Base-by-base conservation (phyloP, 2,113 vertebrate species). In the Muscicapa adusta region DNA sequence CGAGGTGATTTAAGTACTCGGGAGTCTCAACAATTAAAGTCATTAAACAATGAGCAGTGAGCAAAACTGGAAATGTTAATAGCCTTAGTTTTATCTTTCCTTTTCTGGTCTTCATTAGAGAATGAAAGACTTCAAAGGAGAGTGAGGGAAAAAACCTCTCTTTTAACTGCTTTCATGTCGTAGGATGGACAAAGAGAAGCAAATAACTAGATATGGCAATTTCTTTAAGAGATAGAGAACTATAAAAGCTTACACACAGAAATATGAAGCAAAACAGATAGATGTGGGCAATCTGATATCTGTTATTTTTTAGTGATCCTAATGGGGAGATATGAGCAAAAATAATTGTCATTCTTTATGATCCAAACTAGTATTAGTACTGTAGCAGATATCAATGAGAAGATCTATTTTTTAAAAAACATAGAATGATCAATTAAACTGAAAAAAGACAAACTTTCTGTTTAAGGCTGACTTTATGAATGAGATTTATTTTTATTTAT, bases 1-100 rank as follows among this genome's bases (percentile, higher is more conserved):
- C 0, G 88, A 95, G 94, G 94, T 94, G 96, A 86, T 96, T 96
- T 96, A 91, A 92, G 89, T 79, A 75, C 65, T 95, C 3, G 1
- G 72, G 93, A 95, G 88, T 79, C 67, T 96, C 74, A 80, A 93
- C 94, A 94, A 95, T 96, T 96, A 92, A 96, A 97, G 82, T 85
- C 65, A 56, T 93, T 88, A 91, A 86, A 94, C 68, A 94, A 95
- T 45, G 53, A 95, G 65, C 31, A 89, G 82, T 47, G 65, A 94
- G 58, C 74, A 95, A 95, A 96, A 95, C 88, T 93, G 84, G 81
- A 96, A 85, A 96, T 81, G 76, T 84, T 95, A 88, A 95, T 95
- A 89, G 93, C 61, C 79, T 83, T 76, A 97, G 93, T 94, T 92
- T 89, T 94, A 91, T 93, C 88, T 94, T 96, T 95, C 84, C 61